phyloP scores from a whole-genome alignment of 2,888 invertebrate genomes.

The Euspilapteryx auroguttella region DNA sequence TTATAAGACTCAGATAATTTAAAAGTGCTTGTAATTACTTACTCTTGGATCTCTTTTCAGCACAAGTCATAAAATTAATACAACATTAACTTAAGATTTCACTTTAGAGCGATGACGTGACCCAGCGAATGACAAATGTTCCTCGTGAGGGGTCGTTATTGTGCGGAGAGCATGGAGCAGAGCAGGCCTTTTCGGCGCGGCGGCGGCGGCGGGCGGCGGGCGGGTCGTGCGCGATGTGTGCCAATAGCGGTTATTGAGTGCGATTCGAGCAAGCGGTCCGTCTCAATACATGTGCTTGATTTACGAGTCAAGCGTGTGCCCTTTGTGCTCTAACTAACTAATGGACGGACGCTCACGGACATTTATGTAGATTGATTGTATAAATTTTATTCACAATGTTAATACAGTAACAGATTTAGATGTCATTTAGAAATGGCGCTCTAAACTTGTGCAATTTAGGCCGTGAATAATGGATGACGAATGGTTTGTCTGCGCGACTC shows the following conservation, averaged over 20 bases:
- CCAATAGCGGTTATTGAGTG: constrained; percentile 33
- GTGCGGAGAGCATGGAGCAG: constrained; percentile 35
- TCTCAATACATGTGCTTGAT: constrained; percentile 55
- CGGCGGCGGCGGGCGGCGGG: constrained; percentile 14
- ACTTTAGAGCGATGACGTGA: constrained; percentile 14
- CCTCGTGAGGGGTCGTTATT: constrained; percentile 45
- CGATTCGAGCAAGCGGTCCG: constrained; percentile 44
- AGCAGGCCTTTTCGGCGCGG: constrained; percentile 8
- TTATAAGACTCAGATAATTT: no score
- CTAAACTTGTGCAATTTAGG: constrained; percentile 60
- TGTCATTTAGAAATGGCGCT: constrained; percentile 62
- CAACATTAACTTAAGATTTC: constrained; percentile 17
- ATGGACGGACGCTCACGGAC: constrained; percentile 61
- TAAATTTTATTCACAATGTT: constrained; percentile 63
- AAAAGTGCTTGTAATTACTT: no score
- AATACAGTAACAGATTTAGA: constrained; percentile 62
- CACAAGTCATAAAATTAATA: constrained; percentile 7
- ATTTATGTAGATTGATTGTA: constrained; percentile 63
- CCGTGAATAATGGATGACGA: constrained; percentile 61
- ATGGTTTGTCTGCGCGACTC: constrained; percentile 43
- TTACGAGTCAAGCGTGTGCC: constrained; percentile 60
- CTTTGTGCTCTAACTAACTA: constrained; percentile 57
- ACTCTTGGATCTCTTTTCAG: no score
- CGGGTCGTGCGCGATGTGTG: constrained; percentile 9
- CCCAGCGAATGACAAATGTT: constrained; percentile 31